Base-by-base conservation (phyloP, 2,888 invertebrate genomes). In the Cryptocephalus primarius region DNA sequence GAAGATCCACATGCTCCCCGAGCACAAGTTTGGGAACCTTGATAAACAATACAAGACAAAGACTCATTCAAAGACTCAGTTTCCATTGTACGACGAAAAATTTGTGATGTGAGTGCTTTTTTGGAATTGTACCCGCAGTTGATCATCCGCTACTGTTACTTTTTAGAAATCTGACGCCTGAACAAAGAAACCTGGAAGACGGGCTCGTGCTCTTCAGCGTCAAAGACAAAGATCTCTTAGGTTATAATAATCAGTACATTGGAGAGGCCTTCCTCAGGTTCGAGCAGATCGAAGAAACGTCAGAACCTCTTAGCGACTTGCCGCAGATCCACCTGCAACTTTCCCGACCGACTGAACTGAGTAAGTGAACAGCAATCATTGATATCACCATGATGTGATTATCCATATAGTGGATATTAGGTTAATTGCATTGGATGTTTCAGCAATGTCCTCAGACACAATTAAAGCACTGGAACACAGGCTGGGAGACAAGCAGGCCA, bases 181-280 rank as follows among this genome's bases (percentile, higher is more conserved):
- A 85, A 46, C 89, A 90, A 67, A 81, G 82, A 45, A 72, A 72
- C 34, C 61, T 75, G 8, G 63, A 79, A 34, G 80, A 88, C 56
- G 91, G 82, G 0, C 71, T 93, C 54, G 69, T 97, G 47, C 79
- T 88, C 54, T 88, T 99, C 63, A 87, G 91, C 54, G 79, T 97
- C 10, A 97, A 97, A 74, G 97, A 97, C 72, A 92, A 93, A 69
- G 96, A 97, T 70, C 82, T 94, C 70, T 81, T 95, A 69, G 86
- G 90, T 44, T 81, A 92, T 66, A 82, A 83, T 59, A 93, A 92
- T 68, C 90, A 92, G 63, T 95, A 95, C 72, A 85, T 96, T 55
- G 95, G 94, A 8, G 97, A 97, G 72, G 89, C 91, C 38, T 95
- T 89, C 70, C 67, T 95, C 33, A 79, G 85, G 58, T 85, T 96